phyloP scores from a whole-genome alignment of 2,113 vertebrate species.

The Corydoras sp. region DNA sequence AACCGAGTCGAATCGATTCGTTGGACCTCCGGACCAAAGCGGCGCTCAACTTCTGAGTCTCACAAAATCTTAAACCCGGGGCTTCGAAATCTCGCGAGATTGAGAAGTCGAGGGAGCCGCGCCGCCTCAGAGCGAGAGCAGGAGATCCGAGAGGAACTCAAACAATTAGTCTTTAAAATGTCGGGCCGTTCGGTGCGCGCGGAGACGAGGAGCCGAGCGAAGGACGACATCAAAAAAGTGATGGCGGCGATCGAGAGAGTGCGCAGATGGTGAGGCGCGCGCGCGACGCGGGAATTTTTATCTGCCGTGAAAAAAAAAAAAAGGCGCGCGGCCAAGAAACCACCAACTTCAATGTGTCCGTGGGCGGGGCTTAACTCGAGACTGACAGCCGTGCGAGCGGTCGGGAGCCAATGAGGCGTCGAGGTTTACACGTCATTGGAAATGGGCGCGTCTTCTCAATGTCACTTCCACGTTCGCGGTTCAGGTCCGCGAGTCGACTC shows the following conservation, averaged over 20 bases:
- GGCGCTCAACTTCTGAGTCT: background rate
- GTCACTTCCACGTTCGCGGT: background rate
- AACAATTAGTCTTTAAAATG: constrained; percentile 72
- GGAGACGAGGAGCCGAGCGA: constrained; percentile 92
- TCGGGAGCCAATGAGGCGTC: constrained; percentile 24
- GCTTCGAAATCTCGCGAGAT: constrained; percentile 63
- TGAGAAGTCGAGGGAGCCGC: constrained; percentile 38
- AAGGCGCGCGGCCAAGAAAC: constrained; percentile 43
- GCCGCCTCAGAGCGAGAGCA: constrained; percentile 41
- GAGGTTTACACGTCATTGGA: background rate
- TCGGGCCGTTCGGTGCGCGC: constrained; percentile 91
- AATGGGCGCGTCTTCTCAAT: constrained; percentile 14
- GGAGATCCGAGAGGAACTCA: constrained; percentile 49
- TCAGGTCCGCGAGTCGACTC: background rate
- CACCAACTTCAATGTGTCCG: constrained; percentile 61
- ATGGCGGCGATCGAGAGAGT: constrained; percentile 96
- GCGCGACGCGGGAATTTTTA: constrained; percentile 42
- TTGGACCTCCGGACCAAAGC: background rate
- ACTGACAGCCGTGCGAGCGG: constrained; percentile 23
- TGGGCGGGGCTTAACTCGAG: constrained; percentile 3
- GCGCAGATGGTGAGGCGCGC: constrained; percentile 81
- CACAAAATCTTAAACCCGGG: background rate
- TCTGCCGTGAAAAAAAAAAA: constrained; percentile 47
- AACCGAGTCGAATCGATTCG: background rate
- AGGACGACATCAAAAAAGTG: constrained; percentile 97